Conservation (phyloP, 2,888 invertebrate species). For the Heliothis peltigera region DNA sequence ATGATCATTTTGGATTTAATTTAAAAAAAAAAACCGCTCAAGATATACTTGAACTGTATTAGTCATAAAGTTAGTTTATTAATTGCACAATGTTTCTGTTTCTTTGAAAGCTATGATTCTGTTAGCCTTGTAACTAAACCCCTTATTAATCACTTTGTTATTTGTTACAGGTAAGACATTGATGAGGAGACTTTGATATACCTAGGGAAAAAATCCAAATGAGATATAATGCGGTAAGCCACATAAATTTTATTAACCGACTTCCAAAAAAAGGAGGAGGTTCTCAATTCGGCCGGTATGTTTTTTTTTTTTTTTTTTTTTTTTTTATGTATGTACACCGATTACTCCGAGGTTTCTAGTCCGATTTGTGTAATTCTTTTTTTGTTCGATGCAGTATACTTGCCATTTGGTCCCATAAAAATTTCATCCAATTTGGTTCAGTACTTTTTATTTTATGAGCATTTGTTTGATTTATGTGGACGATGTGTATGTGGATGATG, state of each 20-base stretch:
- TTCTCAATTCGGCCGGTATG: no score
- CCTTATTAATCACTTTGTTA: conserved; percentile 31
- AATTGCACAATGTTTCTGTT: conserved; percentile 24
- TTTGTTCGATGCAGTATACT: no score
- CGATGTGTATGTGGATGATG: no score
- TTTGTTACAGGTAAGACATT: conserved; percentile 57
- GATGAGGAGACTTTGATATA: conserved; percentile 9
- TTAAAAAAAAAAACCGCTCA: not conserved
- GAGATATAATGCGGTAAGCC: conserved; percentile 24
- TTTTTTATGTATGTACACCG: no score
- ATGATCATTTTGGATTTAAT: not conserved
- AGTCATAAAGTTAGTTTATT: conserved; percentile 14
- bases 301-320: no score
- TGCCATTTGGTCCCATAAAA: no score
- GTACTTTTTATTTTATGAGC: no score
- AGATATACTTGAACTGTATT: not conserved
- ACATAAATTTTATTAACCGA: not conserved
- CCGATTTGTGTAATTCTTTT: no score
- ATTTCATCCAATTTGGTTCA: no score
- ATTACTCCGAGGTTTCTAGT: no score
- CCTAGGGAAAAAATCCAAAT: not conserved
- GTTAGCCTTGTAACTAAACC: conserved; percentile 13
- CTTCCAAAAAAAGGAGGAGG: no score
- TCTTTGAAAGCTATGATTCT: conserved; percentile 21
- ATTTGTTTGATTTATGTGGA: no score